phyloP scores from a whole-genome alignment of 2,797 vertebrate genomes.

The Iguana delicatissima region DNA sequence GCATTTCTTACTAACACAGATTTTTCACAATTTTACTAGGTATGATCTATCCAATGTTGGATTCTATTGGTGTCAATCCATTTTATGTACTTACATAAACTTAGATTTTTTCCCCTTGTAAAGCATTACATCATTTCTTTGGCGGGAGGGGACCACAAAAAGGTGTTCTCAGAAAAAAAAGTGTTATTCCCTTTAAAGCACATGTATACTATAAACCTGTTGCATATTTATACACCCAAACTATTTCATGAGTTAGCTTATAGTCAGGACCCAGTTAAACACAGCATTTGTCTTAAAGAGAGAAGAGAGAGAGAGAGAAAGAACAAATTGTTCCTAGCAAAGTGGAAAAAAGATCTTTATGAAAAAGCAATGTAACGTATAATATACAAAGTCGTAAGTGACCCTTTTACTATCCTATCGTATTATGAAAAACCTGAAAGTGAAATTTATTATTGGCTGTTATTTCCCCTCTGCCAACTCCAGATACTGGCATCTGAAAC shows the following conservation, averaged over 20 bases:
- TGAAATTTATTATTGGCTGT: neutral
- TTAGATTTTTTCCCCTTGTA: neutral
- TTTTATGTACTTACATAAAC: neutral
- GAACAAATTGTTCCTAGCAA: neutral
- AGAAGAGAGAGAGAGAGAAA: neutral
- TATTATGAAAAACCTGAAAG: neutral
- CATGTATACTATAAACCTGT: neutral
- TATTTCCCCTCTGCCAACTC: neutral
- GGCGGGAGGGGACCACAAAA: too few relatives aligned
- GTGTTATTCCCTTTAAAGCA: neutral
- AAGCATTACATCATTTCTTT: too few relatives aligned
- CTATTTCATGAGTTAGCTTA: neutral
- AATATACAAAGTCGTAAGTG: neutral
- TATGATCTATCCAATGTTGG: neutral
- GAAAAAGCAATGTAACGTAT: slow-evolving; percentile 10
- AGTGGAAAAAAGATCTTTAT: neutral
- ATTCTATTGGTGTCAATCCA: neutral
- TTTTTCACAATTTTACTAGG: neutral
- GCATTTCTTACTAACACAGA: neutral
- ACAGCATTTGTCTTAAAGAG: neutral
- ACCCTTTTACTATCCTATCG: slow-evolving; percentile 1
- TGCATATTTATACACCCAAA: neutral
- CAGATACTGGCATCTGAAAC: neutral
- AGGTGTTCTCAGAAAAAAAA: neutral
- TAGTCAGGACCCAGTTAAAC: neutral